Base-by-base conservation (phyloP, 2,797 vertebrate species). In the Takifugu ocellatus region DNA sequence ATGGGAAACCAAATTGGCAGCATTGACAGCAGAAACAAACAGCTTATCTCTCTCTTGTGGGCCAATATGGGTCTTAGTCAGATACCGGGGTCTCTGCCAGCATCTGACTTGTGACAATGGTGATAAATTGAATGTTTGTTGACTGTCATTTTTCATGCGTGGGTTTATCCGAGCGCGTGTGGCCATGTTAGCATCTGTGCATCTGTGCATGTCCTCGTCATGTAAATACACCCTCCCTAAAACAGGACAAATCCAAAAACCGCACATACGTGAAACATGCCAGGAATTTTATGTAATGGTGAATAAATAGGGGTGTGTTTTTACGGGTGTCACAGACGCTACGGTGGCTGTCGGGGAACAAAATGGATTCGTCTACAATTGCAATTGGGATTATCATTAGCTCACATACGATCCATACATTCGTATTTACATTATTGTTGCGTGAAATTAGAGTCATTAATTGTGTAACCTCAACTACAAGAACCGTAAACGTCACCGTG, bases 1-100 rank as follows among this genome's bases (percentile, higher is more conserved):
- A 87, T 87, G 81, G 82, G 81, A 84, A 86, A 84, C 83, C 77
- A 89, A 86, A 85, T 86, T 87, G 85, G 85, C 86, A 88, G 78
- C 85, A 87, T 87, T 87, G 87, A 87, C 85, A 86, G 77, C 84
- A 86, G 82, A 87, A 88, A 89, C 86, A 86, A 89, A 88, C 86
- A 87, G 84, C 84, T 86, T 88, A 85, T 89, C 85, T 84, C 77
- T 70, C 82, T 82, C 83, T 87, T 83, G 77, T 80, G 84, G 85
- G 85, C 87, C 85, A 85, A 74, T 83, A 74, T 68, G 77, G 86
- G 86, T 86, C 85, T 86, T 82, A 79, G 84, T 84, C 83, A 82
- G 84, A 86, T 86, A 85, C 84, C 54, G 54, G 69, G 78, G 78
- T 81, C 50, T 62, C 74, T 79, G 81, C 84, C 82, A 84, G 83